Evolutionary conservation across 2,797 vertebrate genomes (phyloP), one percentile per base, ranked within the genome.

Genomic region (Acomys russatus): DNA sequence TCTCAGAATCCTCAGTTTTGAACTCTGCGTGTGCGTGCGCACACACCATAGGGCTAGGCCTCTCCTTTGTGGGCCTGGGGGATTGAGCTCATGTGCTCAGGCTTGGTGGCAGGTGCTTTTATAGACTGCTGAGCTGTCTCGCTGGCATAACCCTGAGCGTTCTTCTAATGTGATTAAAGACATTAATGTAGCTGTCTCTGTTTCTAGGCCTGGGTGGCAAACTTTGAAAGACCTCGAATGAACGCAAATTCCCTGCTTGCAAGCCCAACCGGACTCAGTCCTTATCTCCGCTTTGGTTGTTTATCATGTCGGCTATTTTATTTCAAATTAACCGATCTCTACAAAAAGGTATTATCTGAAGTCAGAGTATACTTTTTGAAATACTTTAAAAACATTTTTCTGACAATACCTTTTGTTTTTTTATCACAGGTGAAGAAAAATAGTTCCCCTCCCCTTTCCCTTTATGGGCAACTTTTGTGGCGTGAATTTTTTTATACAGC

Each of bases 401-500:
- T 97, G 77, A 28, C 92, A 86, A 56, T 85, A 71, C 30, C 64
- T 92, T 51, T 97, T 96, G 35, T 30, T 95, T 94, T 79, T 83
- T 96, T 56, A 86, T 98, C 88, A 77, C 85, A 99, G 99, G 99
- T 99, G 56, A 99, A 99, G 98, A 99, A 99, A 98, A 99, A 99
- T 98, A 99, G 99, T 94, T 98, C 98, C 2, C 99, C 99, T 66
- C 99, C 99, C 0, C 98, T 99, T 85, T 99, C 99, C 44, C 99
- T 99, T 94, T 99, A 99, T 73, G 99, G 99, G 86, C 99, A 99
- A 98, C 98, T 99, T 86, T 98, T 99, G 96, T 99, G 99, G 99
- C 99, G 99, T 94, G 99, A 99, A 98, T 99, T 99, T 98, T 99
- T 99, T 98, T 99, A 99, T 96, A 99, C 99, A 18, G 99, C 99